Conservation (phyloP, 2,888 invertebrate species). For the Sphaeridia pumilis region DNA sequence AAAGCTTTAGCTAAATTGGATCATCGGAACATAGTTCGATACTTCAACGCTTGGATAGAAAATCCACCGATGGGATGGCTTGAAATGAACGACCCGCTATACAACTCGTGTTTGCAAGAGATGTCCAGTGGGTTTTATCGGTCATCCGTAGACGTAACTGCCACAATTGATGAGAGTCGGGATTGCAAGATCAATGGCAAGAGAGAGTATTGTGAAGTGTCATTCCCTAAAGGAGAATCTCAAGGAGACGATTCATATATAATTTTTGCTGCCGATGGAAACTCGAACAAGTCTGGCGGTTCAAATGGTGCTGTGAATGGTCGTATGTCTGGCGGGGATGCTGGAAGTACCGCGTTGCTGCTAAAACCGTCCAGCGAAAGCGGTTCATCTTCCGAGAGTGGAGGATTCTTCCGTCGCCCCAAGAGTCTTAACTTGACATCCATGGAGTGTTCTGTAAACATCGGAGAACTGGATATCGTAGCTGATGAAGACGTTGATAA, state of each 20-base stretch:
- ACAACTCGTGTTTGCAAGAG: conserved; percentile 39
- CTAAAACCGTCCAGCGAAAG: not conserved
- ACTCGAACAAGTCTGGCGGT: not conserved
- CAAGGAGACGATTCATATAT: conserved; percentile 43
- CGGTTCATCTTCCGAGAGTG: not conserved
- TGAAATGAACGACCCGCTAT: conserved; percentile 58
- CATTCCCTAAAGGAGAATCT: conserved; percentile 20
- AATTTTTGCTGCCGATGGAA: conserved; percentile 41
- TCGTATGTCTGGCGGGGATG: too few relatives aligned
- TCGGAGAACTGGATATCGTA: conserved; percentile 22
- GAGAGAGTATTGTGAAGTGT: conserved; percentile 28
- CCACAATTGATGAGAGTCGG: conserved; percentile 13
- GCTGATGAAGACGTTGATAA: conserved; percentile 26
- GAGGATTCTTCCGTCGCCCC: conserved; percentile 30
- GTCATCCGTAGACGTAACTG: conserved; percentile 2
- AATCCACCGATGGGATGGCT: conserved; percentile 82
- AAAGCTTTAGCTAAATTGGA: conserved; percentile 87
- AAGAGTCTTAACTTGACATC: conserved; percentile 27
- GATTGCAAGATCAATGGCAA: conserved; percentile 5
- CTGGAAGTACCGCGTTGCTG: too few relatives aligned
- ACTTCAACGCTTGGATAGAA: conserved; percentile 92
- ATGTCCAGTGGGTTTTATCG: conserved; percentile 3
- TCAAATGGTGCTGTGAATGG: not conserved
- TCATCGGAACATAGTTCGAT: conserved; percentile 89
- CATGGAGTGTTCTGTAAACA: conserved; percentile 25